Evolutionary conservation across 2,888 invertebrate species (phyloP).

Genomic region (Prosopocoilus inquinatus): DNA sequence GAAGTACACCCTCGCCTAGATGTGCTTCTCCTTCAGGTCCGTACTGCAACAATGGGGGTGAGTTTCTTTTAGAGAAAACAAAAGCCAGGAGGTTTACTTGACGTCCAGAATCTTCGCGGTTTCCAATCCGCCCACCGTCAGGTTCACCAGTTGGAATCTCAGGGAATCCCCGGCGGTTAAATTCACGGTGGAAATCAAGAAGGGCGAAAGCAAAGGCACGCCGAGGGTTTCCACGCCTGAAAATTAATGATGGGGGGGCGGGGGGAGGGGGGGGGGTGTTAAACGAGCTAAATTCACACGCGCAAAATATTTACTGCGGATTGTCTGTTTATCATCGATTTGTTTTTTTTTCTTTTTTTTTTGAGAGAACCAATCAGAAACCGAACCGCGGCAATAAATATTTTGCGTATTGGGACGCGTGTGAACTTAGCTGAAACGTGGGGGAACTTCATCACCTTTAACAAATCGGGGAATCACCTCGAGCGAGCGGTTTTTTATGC

Average conservation of each 20-base stretch:
- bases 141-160: conserved; percentile 8
- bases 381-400: neutral
- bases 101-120: conserved; percentile 2
- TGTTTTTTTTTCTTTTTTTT: neutral
- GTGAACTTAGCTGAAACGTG: neutral
- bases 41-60: neutral
- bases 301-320: too few species aligned
- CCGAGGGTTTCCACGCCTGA: conserved; percentile 10
- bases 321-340: too few species aligned
- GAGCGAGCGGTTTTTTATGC: conserved; percentile 8
- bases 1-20: neutral
- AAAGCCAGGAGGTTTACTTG: neutral
- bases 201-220: conserved; percentile 9
- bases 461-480: conserved; percentile 11
- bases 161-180: conserved; percentile 9
- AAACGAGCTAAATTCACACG: too few species aligned
- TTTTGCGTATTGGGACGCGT: neutral
- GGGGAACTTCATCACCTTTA: conserved; percentile 3
- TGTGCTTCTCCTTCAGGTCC: neutral
- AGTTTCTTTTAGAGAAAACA: too few species aligned
- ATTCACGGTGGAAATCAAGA: conserved; percentile 7
- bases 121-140: conserved; percentile 11
- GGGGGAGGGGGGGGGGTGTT: neutral
- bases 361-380: too few species aligned
- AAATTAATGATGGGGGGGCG: too few species aligned